Base-by-base conservation (phyloP, 2,113 vertebrate genomes). In the Rhabdornis inornatus region DNA sequence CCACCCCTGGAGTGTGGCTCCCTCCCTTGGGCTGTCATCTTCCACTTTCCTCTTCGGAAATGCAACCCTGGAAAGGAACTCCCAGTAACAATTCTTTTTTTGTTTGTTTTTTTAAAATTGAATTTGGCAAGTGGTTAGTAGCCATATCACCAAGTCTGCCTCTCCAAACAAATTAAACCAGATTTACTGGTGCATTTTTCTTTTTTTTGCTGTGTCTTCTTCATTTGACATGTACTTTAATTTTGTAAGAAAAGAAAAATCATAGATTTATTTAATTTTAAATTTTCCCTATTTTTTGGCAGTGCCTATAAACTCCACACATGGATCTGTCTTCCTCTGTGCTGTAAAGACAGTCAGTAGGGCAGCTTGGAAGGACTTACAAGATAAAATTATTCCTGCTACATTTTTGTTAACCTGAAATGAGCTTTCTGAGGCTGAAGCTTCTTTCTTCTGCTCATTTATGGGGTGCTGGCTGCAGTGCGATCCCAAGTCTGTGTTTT, bases 1-100 rank as follows among this genome's bases (percentile, higher is more conserved):
- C 80, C 92, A 10, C 0, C 0, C 15, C 11, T 14, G 0, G 39
- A 68, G 33, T 0, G 35, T 14, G 50, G 44, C 66, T 82, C 71
- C 35, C 30, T 60, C 31, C 59, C 56, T 59, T 87, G 75, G 74
- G 55, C 55, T 88, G 50, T 60, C 87, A 44, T 35, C 83, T 79
- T 75, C 68, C 44, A 19, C 71, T 30, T 72, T 49, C 22, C 35
- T 19, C 47, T 60, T 82, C 0, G 0, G 45, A 83, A 90, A 66
- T 23, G 45, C 50, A 86, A 1, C 15, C 12, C 61, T 39, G 63
- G 69, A 57, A 89, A 94, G 44, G 20, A 89, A 79, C 52, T 87
- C 28, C 69, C 47, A 72, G 68, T 64, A 92, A 55, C 8, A 45
- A 37, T 20, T 74, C 20, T 25, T 65, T 53, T 69, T 79, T 31